A percentile compares a stretch with the other conserved stretches of the same genome.
Conservation (phyloP, 1,140 invertebrate genomes). For the Drosophila pachea region DNA sequence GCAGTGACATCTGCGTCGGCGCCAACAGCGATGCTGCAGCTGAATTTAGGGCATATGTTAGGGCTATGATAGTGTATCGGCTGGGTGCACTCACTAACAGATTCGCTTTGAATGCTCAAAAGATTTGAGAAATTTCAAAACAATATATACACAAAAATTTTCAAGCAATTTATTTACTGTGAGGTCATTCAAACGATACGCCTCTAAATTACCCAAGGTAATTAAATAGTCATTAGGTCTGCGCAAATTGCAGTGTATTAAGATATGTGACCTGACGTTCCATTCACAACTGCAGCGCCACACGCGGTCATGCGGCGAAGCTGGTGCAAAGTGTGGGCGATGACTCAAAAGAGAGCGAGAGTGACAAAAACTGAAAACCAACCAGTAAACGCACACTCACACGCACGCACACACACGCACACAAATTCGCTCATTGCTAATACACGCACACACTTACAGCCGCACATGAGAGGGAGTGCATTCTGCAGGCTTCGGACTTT, state of each 20-base stretch:
- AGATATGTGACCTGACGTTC: conserved; percentile 10
- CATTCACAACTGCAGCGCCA: conserved; percentile 30
- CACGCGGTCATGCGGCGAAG: conserved; percentile 28
- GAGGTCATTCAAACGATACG: no score
- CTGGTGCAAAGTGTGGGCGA: conserved; percentile 39
- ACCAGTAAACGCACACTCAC: conserved; percentile 41
- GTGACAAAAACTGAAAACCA: conserved; percentile 53
- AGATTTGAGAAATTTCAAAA: neutral
- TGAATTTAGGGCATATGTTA: conserved; percentile 54
- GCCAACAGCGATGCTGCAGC: conserved; percentile 41
- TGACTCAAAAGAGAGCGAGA: conserved; percentile 72
- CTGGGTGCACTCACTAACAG: neutral
- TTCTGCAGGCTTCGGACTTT: conserved; percentile 28
- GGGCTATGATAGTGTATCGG: neutral
- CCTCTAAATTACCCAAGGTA: neutral
- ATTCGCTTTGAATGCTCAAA: neutral
- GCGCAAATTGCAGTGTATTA: conserved; percentile 21
- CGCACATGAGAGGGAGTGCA: conserved; percentile 18
- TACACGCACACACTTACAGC: conserved; percentile 5
- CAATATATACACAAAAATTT: neutral
- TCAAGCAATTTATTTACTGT: neutral
- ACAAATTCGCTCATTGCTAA: neutral
- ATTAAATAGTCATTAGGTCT: neutral
- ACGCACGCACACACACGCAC: conserved; percentile 38
- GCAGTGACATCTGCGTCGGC: conserved; percentile 42